Evolutionary conservation across 2,113 vertebrate genomes (phyloP), one percentile per base, ranked within the genome.

Genomic region (Ceratotherium simum): DNA sequence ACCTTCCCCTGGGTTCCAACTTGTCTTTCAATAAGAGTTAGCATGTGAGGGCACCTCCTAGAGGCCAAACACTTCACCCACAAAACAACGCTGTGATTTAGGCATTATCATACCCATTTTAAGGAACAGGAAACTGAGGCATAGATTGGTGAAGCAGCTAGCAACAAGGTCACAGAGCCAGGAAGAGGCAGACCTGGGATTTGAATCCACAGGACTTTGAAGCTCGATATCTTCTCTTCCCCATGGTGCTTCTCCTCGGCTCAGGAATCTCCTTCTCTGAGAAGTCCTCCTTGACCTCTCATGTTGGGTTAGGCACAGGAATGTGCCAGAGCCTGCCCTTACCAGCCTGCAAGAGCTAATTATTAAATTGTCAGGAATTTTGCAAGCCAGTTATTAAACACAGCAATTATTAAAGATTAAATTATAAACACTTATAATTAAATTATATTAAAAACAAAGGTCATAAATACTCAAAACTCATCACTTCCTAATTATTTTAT

Each of bases 401-500:
- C 90, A 46, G 95, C 96, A 95, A 97, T 98, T 97, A 97, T 96
- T 93, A 88, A 91, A 97, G 83, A 95, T 97, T 94, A 96, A 96
- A 97, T 96, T 96, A 95, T 84, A 92, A 96, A 80, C 90, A 95
- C 94, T 92, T 81, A 80, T 92, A 95, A 98, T 98, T 97, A 98
- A 97, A 97, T 97, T 96, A 94, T 76, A 92, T 92, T 69, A 94
- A 96, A 97, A 97, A 97, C 95, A 98, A 97, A 98, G 96, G 79
- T 87, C 64, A 29, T 96, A 96, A 95, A 92, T 81, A 81, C 92
- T 95, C 84, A 95, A 95, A 97, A 92, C 92, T 97, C 96, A 92
- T 96, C 94, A 62, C 87, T 96, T 97, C 94, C 97, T 98, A 97
- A 98, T 98, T 98, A 95, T 95, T 98, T 97, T 95, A 98, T 98